Evolutionary conservation across 1,140 invertebrate species (phyloP).

Genomic region (Drosophila asahinai): DNA sequence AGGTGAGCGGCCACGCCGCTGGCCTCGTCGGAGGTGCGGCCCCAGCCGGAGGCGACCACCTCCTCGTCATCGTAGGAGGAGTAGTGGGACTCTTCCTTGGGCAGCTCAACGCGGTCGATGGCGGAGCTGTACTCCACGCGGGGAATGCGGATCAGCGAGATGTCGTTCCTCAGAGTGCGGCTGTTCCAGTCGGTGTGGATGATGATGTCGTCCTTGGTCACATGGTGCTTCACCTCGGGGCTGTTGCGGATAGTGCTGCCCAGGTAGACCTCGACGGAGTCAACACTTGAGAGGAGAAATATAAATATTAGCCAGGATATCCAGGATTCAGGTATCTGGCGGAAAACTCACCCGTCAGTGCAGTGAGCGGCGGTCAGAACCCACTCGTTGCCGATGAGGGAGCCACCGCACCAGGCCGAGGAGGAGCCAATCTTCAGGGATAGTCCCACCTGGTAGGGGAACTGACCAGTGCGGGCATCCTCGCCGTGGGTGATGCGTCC

Average conservation of each 20-base stretch:
- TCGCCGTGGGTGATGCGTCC: slow-evolving; percentile 81
- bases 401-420: slow-evolving; percentile 86
- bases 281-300: slow-evolving; percentile 31
- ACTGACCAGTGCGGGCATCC: slow-evolving; percentile 70
- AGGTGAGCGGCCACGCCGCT: slow-evolving; percentile 63
- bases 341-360: slow-evolving; percentile 72
- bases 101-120: slow-evolving; percentile 64
- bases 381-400: slow-evolving; percentile 86
- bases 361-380: slow-evolving; percentile 88
- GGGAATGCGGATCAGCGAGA: slow-evolving; percentile 86
- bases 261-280: slow-evolving; percentile 62
- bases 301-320: neutral
- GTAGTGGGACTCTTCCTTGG: slow-evolving; percentile 47
- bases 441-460: slow-evolving; percentile 84
- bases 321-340: neutral
- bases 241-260: slow-evolving; percentile 55
- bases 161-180: slow-evolving; percentile 85
- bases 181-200: slow-evolving; percentile 85
- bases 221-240: slow-evolving; percentile 69
- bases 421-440: slow-evolving; percentile 61
- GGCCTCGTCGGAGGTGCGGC: slow-evolving; percentile 77
- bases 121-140: slow-evolving; percentile 38
- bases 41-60: slow-evolving; percentile 74
- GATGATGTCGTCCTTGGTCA: slow-evolving; percentile 55
- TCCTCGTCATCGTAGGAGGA: slow-evolving; percentile 52